A percentile compares a stretch with the other conserved stretches of the same genome.
Conservation (phyloP, 2,797 vertebrate species). For the Cheirogaleus major region DNA sequence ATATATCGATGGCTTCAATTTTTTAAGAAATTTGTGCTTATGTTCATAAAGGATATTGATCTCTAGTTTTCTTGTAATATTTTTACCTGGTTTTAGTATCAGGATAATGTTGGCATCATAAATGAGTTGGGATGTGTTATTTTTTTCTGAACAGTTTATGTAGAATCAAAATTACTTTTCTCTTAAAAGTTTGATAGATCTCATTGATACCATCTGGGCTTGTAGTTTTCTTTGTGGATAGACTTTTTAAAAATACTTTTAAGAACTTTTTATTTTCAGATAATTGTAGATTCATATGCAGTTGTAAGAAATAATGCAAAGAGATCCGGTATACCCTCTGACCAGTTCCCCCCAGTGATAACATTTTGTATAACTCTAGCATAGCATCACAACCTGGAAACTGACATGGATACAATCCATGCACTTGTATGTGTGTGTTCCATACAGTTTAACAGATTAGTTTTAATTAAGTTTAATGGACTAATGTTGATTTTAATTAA, state of each 20-base stretch:
- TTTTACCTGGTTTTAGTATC: background rate
- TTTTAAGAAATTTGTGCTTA: background rate
- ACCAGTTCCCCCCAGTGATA: background rate
- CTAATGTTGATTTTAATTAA: slow-evolving; percentile 22
- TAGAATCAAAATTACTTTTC: background rate
- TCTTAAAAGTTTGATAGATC: background rate
- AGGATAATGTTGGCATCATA: background rate
- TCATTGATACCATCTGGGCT: background rate
- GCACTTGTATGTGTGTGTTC: background rate
- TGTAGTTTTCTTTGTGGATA: background rate
- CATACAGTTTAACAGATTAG: background rate
- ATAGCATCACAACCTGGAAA: background rate
- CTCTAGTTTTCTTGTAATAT: background rate
- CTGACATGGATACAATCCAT: background rate
- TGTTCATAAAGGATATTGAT: background rate
- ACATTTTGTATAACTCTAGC: background rate
- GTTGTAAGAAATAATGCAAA: background rate
- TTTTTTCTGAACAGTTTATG: background rate
- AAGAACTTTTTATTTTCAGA: background rate
- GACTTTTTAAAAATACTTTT: background rate
- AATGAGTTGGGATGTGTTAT: background rate
- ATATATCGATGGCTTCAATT: background rate
- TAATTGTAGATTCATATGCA: background rate
- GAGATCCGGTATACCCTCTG: background rate
- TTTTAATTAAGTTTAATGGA: slow-evolving; percentile 8